A percentile compares a stretch with the other conserved stretches of the same genome.
phyloP scores from a whole-genome alignment of 2,797 vertebrate species.

The Pangasius sanitwongsei region DNA sequence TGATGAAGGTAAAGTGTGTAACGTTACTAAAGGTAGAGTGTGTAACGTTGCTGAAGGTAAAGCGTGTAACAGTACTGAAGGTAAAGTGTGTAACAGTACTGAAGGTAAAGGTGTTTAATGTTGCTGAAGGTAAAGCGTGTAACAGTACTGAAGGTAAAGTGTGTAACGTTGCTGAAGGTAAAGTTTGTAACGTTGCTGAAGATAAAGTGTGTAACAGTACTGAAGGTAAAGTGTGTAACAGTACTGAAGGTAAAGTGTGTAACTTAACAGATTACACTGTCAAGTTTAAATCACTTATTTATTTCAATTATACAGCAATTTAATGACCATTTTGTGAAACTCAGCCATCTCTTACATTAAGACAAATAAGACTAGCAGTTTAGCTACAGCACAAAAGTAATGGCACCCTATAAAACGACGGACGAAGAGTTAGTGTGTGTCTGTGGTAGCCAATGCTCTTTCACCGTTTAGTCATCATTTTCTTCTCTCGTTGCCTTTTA shows the following conservation, averaged over 20 bases:
- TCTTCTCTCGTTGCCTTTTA: not conserved
- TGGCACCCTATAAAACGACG: too few relatives aligned
- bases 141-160: too few relatives aligned
- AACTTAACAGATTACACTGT: conserved; percentile 64
- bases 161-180: too few relatives aligned
- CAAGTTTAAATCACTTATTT: too few relatives aligned
- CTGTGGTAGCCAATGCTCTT: not conserved
- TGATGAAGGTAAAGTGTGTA: not conserved
- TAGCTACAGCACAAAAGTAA: too few relatives aligned
- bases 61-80: not conserved
- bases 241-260: not conserved
- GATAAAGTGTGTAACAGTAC: not conserved
- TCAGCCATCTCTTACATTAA: too few relatives aligned
- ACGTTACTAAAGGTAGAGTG: not conserved
- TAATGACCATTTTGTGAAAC: too few relatives aligned
- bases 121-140: too few relatives aligned
- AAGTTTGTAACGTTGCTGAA: not conserved
- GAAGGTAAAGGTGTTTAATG: not conserved
- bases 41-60: not conserved
- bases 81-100: not conserved
- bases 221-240: not conserved
- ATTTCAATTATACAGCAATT: too few relatives aligned
- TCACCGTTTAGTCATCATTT: not conserved
- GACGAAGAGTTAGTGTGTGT: not conserved
- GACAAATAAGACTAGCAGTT: too few relatives aligned